A percentile compares a stretch with the other conserved stretches of the same genome.
Conservation (phyloP, 2,113 vertebrate species). For the Fulmarus glacialis region DNA sequence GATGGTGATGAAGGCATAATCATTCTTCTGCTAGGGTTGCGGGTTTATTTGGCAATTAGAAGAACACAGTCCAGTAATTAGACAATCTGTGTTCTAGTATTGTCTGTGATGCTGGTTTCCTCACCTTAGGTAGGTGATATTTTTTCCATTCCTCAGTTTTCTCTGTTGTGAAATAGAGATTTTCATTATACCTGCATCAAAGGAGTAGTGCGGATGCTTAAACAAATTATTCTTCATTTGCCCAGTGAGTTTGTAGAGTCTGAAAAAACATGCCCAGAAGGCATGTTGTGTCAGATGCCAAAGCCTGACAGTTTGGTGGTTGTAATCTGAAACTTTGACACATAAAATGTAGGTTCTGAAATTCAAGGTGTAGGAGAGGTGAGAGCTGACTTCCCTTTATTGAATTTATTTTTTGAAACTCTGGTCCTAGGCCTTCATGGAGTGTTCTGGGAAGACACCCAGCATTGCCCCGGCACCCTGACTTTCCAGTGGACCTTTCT, state of each 20-base stretch:
- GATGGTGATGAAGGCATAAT: background rate
- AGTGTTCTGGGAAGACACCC: background rate
- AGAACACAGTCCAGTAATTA: conserved; percentile 13
- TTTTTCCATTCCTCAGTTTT: background rate
- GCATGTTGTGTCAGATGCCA: conserved; percentile 15
- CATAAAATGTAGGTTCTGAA: background rate
- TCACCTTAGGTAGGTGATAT: background rate
- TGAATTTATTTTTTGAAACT: background rate
- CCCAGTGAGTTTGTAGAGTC: background rate
- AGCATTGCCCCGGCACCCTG: background rate
- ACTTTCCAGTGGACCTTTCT: background rate
- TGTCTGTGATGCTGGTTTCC: background rate
- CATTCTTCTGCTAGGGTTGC: background rate
- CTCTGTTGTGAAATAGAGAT: conserved; percentile 22
- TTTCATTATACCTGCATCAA: conserved; percentile 38
- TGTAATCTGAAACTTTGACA: conserved; percentile 8
- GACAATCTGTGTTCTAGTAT: background rate
- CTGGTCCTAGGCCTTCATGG: accelerated
- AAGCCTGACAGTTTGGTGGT: background rate
- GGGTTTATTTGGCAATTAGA: conserved; percentile 39
- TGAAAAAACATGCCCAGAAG: conserved; percentile 25
- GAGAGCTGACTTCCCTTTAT: background rate
- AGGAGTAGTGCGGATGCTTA: conserved; percentile 16
- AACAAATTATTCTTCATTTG: conserved; percentile 53
- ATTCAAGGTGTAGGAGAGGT: background rate